Base-by-base conservation (phyloP, 2,888 invertebrate species). In the Drosophila anceps region DNA sequence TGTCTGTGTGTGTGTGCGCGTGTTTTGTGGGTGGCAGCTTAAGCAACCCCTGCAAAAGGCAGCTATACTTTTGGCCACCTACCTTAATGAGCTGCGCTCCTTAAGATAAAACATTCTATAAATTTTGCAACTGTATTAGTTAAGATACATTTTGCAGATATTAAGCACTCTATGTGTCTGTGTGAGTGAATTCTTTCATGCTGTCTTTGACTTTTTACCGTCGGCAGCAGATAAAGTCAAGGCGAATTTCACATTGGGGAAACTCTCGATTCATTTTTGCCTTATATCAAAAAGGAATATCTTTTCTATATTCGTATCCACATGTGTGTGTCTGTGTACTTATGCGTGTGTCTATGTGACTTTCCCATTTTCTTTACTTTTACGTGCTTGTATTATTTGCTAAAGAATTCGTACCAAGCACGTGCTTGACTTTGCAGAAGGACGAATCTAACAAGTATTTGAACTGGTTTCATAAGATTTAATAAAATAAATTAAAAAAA, bases 361-460 rank as follows among this genome's bases (percentile, higher is more conserved):
- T 37, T 62, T 37, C 20, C n/a, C 37, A 58, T 59, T 46, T 60
- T 41, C 37, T 39, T 27, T 29, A 12, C 60, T 13, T 68, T 57
- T 48, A 29, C n/a, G 12, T 46, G 50, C 33, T 44, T 54, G 48
- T 43, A 65, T 54, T 59, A 66, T 37, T 66, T 18, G 7, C 24
- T 13, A 50, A 24, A 53, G 18, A 44, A 57, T 35, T 13, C 1
- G 35, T 27, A 27, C 15, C 51, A 18, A 60, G 29, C 85, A 85
- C 88, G 81, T 84, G 87, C 43, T 59, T 31, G 15, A 0, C 27
- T 18, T 29, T 54, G 55, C 18, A 50, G 37, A 24, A 5, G 29
- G 51, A 74, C 35, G 60, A 76, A 73, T 81, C 85, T 73, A 84
- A 84, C 84, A 84, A 88, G 84, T 88, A 69, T 85, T 81, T 88